Evolutionary conservation across 1,140 invertebrate species (phyloP), one percentile per base, ranked within the genome.

Genomic region (Dreissena polymorpha): DNA sequence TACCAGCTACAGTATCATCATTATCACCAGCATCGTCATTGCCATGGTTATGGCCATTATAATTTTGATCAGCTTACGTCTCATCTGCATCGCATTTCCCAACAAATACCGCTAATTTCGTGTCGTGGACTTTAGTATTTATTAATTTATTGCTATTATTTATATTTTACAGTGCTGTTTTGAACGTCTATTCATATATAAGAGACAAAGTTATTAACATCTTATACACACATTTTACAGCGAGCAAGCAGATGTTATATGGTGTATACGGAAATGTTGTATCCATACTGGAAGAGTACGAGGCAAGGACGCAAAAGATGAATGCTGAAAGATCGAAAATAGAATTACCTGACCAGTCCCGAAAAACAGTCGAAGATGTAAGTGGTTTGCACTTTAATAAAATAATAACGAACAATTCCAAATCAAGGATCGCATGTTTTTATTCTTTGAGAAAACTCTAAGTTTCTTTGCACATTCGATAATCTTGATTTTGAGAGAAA

Each of bases 281-380:
- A 21, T 39, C 68, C 27, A 70, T 70, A 10, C 39, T 70, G 6
- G 68, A 70, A 50, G 68, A 70, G 29, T 50, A 70, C 29, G 68
- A 70, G 39, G 18, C 13, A 70, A 29, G 68, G n/a, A 49, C 25
- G 25, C 13, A 70, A 21, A 70, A 49, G 49, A 50, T 6, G 29
- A 39, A 27, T 10, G 13, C 14, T 10, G 49, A 49, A 18, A 29
- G n/a, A 49, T 49, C 68, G 39, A 50, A 70, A 5, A 39, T 49
- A 6, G 68, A 6, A 70, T 16, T 70, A 16, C 68, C 68, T 16
- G 68, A 70, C 18, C 68, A 70, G 29, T 18, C 25, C 16, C 8
- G 49, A 21, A 70, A 70, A 50, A 70, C 23, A 27, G n/a, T 39
- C 49, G 68, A 70, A 70, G 68, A 70, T 49, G 68, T 70, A 70